Evolutionary conservation across 2,888 invertebrate genomes (phyloP).

Genomic region (Drosophila quasianomalipes): DNA sequence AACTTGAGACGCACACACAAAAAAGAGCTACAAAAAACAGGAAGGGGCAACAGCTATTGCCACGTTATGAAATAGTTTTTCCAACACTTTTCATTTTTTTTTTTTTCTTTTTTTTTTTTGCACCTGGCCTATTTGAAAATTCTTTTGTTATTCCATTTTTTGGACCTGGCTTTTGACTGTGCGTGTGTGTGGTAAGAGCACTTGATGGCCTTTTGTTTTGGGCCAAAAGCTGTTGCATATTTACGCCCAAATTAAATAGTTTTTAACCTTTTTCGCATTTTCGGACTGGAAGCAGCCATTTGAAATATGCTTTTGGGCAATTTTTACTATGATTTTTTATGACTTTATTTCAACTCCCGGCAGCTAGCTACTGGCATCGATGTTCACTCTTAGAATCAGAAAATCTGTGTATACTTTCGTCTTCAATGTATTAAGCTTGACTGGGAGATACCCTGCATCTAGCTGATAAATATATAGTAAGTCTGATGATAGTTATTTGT

Average conservation of each 20-base stretch:
- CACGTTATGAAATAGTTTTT: constrained; percentile 49
- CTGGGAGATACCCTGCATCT: neutral
- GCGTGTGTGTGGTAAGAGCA: constrained; percentile 22
- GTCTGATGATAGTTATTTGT: neutral
- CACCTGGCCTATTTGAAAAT: constrained; percentile 38
- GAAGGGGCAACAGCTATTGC: constrained; percentile 11
- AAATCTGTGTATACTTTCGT: neutral
- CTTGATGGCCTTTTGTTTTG: constrained; percentile 43
- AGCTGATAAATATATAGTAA: rapidly evolving
- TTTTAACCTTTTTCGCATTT: constrained; percentile 9
- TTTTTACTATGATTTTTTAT: neutral
- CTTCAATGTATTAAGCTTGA: neutral
- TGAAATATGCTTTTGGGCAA: neutral
- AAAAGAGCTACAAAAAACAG: neutral
- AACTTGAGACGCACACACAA: constrained; percentile 1
- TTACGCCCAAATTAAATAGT: constrained; percentile 54
- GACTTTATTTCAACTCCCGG: neutral
- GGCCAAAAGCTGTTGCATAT: constrained; percentile 60
- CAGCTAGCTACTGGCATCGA: neutral
- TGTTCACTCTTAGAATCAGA: neutral
- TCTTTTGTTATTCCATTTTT: constrained; percentile 54
- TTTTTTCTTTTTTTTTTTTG: constrained; percentile 17
- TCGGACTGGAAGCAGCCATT: neutral
- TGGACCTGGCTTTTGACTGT: neutral
- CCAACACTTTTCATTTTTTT: constrained; percentile 14